These are phyloP conservation scores for Natator depressus DNA, from an alignment of 2,113 vertebrate species.

Conservation along the genomic window DNA sequence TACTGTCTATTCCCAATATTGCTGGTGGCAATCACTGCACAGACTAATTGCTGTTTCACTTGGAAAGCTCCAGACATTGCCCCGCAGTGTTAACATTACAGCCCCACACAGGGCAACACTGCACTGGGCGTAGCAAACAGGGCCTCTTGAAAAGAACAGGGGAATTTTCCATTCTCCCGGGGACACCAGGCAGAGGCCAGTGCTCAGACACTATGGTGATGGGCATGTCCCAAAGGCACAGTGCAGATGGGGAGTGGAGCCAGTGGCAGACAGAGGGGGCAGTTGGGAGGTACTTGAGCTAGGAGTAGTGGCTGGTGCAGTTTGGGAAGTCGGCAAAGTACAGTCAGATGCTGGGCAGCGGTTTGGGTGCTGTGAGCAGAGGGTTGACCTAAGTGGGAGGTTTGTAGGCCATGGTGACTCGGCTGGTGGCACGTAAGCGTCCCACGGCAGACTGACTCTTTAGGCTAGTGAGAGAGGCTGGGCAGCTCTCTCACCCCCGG, in stretches of 20 bases:
- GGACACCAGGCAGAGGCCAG: background rate
- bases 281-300: no score
- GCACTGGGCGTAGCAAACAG: background rate
- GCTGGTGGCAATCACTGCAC: background rate
- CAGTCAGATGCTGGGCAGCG: background rate
- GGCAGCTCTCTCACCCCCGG: background rate
- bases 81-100: background rate
- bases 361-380: no score
- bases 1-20: background rate
- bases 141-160: background rate
- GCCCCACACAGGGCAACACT: background rate
- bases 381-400: background rate
- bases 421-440: no score
- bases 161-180: background rate
- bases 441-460: background rate
- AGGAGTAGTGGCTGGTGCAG: no score
- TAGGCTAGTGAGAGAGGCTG: background rate
- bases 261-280: no score
- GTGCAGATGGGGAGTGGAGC: background rate
- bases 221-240: background rate
- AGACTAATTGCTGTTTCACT: background rate
- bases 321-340: background rate
- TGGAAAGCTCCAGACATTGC: background rate
- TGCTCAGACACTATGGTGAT: background rate
- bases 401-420: background rate